Conservation (phyloP, 2,113 vertebrate species). For the Accipiter cooperii region DNA sequence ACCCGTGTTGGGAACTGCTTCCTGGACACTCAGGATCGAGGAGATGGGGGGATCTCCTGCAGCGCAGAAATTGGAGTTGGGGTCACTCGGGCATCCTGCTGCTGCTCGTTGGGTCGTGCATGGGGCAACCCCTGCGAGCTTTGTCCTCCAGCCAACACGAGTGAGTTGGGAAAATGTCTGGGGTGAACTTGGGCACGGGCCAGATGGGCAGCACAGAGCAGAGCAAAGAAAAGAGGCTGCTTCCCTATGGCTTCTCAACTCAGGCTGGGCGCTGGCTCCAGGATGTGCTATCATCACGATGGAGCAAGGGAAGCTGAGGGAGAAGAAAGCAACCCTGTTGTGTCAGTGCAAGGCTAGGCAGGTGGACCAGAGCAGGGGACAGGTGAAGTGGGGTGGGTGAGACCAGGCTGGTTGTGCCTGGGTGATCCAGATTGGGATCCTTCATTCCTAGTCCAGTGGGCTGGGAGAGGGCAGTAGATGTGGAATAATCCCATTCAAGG, state of each 20-base stretch:
- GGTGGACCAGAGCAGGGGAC: not conserved
- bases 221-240: fast-evolving
- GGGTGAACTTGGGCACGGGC: not conserved
- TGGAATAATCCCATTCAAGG: too few species aligned
- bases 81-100: slow-evolving; percentile 87
- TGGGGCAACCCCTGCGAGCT: slow-evolving; percentile 94
- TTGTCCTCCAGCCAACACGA: slow-evolving; percentile 84
- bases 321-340: not conserved
- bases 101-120: slow-evolving; percentile 86
- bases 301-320: not conserved
- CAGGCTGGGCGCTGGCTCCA: fast-evolving
- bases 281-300: fast-evolving
- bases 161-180: slow-evolving; percentile 65
- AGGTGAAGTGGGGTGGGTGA: not conserved
- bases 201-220: not conserved
- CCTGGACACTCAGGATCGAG: slow-evolving; percentile 82
- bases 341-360: not conserved
- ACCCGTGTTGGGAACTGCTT: slow-evolving; percentile 89
- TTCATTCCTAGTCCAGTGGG: not conserved
- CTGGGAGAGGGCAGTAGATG: not conserved
- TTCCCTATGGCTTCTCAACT: not conserved
- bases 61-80: slow-evolving; percentile 86
- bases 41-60: slow-evolving; percentile 89
- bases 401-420: not conserved
- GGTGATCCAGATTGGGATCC: not conserved